phyloP scores from a whole-genome alignment of 2,888 invertebrate species.

The Pilophorus perplexus region DNA sequence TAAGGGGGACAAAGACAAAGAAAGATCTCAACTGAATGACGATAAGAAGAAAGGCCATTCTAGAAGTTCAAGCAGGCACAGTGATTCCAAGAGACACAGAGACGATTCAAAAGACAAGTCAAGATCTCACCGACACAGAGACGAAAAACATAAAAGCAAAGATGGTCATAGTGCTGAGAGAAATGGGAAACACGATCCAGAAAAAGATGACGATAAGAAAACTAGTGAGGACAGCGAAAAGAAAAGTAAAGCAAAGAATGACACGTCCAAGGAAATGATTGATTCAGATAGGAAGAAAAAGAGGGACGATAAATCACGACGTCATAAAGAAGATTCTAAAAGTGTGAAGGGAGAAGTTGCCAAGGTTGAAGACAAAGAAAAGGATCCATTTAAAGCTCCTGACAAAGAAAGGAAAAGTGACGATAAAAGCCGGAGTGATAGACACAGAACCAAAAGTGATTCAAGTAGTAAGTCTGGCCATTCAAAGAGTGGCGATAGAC shows the following conservation, averaged over 20 bases:
- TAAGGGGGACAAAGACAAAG: too few relatives aligned
- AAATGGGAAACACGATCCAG: constrained; percentile 13
- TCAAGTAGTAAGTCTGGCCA: constrained; percentile 8
- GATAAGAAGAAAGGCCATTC: too few relatives aligned
- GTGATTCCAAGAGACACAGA: not conserved
- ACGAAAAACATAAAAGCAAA: constrained; percentile 36
- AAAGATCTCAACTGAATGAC: too few relatives aligned
- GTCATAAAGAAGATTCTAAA: constrained; percentile 44
- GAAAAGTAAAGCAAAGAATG: too few relatives aligned
- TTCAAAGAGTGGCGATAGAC: constrained; percentile 51
- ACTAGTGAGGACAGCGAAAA: too few relatives aligned
- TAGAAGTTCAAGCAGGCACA: too few relatives aligned
- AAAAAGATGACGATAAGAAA: constrained; percentile 22
- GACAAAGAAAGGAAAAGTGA: constrained; percentile 41
- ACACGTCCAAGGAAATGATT: too few relatives aligned
- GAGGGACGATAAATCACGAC: constrained; percentile 35
- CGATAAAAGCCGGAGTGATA: constrained; percentile 56
- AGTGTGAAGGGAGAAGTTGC: constrained; percentile 27
- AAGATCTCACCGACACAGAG: not conserved
- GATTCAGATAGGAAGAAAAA: too few relatives aligned
- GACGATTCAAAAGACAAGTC: not conserved
- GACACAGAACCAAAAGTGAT: constrained; percentile 26
- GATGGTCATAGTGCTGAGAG: constrained; percentile 18
- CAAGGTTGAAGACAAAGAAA: constrained; percentile 41
- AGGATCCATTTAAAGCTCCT: constrained; percentile 41